Evolutionary conservation across 2,888 invertebrate genomes (phyloP).

Genomic region (Autographa pulchrina): DNA sequence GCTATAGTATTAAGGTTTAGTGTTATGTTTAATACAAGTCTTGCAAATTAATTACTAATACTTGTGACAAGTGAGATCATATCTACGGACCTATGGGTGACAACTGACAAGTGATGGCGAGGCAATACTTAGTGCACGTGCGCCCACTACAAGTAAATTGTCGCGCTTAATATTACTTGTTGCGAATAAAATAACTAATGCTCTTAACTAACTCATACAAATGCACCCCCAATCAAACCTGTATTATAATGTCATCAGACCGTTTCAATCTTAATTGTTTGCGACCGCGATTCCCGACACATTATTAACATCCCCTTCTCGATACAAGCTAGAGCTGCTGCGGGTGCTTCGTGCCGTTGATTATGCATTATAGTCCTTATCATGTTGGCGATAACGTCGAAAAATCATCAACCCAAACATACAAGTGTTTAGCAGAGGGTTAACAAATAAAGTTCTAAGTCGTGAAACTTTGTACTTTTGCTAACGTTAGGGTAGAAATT

Average conservation of each 20-base stretch:
- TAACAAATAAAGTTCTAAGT: neutral
- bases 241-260: conserved; percentile 82
- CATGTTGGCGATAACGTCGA: conserved; percentile 10
- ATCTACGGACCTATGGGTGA: neutral
- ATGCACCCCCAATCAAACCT: conserved; percentile 71
- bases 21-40: no score
- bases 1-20: no score
- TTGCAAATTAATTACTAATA: no score
- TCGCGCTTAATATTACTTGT: conserved; percentile 59
- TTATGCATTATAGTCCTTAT: conserved; percentile 11
- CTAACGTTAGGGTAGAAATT: conserved; percentile 25
- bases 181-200: conserved; percentile 59
- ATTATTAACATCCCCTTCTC: conserved; percentile 59
- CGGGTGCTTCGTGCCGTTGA: conserved; percentile 21
- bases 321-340: conserved; percentile 19
- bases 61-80: neutral
- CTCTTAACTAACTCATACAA: conserved; percentile 64
- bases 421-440: neutral
- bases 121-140: conserved; percentile 43
- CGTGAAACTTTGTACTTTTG: conserved; percentile 11
- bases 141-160: conserved; percentile 29
- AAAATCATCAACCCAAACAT: conserved; percentile 2
- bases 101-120: neutral
- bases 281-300: conserved; percentile 70
- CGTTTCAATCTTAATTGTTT: conserved; percentile 80